Evolutionary conservation across 1,140 invertebrate genomes (phyloP).

Genomic region (Ruditapes philippinarum): DNA sequence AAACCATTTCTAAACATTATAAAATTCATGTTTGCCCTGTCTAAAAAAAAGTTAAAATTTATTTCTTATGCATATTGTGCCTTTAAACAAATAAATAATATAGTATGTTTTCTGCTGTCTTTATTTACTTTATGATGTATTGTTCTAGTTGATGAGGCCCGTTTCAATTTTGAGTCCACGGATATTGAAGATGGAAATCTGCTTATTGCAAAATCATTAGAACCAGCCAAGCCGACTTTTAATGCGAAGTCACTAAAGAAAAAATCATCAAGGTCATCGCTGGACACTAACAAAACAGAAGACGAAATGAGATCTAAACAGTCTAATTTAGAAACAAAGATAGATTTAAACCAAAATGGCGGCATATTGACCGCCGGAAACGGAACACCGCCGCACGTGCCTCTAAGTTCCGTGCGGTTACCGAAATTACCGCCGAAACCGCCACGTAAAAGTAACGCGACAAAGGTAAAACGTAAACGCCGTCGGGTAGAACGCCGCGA

Average conservation of each 20-base stretch:
- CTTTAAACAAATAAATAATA: no score
- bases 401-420: slow-evolving; percentile 39
- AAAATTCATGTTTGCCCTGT: no score
- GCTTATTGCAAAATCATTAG: background rate
- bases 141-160: background rate
- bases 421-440: slow-evolving; percentile 29
- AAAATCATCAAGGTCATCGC: background rate
- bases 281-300: background rate
- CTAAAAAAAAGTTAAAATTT: no score
- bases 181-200: slow-evolving; percentile 9
- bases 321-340: background rate
- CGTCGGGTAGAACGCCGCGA: background rate
- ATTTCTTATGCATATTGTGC: no score
- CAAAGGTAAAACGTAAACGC: background rate
- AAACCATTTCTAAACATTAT: no score
- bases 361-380: background rate
- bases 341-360: background rate
- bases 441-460: background rate
- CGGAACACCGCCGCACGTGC: background rate
- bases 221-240: slow-evolving; percentile 1
- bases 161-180: slow-evolving; percentile 23
- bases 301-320: background rate
- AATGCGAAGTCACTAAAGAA: slow-evolving; percentile 15
- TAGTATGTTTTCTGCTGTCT: no score
- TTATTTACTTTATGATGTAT: background rate